Evolutionary conservation across 2,888 invertebrate species (phyloP).

Genomic region (Mamestra brassicae): DNA sequence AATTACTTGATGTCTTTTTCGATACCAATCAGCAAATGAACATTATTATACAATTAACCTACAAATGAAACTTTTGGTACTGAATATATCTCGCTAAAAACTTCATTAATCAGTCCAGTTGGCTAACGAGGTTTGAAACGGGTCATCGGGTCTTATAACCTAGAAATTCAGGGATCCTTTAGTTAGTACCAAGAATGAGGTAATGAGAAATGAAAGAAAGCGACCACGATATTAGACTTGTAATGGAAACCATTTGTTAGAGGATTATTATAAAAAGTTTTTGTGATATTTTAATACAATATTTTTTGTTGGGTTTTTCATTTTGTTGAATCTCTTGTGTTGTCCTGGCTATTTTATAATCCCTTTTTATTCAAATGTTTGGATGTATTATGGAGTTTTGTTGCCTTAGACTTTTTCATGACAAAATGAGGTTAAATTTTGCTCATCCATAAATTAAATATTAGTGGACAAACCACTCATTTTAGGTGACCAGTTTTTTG

Average conservation of each 20-base stretch:
- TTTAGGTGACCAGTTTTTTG: too few species aligned
- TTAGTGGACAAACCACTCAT: too few species aligned
- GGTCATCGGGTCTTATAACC: conserved; percentile 54
- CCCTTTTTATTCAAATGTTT: conserved; percentile 6
- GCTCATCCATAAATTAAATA: not conserved
- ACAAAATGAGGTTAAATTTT: not conserved
- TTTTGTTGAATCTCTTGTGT: conserved; percentile 26
- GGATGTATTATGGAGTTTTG: not conserved
- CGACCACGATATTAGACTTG: conserved; percentile 59
- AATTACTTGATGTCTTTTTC: not conserved
- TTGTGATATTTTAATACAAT: conserved; percentile 52
- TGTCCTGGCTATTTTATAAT: not conserved
- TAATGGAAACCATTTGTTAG: conserved; percentile 64
- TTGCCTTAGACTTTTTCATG: not conserved
- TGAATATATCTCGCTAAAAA: conserved; percentile 44
- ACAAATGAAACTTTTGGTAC: conserved; percentile 2
- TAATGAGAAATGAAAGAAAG: conserved; percentile 56
- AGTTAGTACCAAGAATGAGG: conserved; percentile 54
- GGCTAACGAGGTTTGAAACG: conserved; percentile 54
- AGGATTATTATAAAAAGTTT: conserved; percentile 49
- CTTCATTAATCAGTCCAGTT: conserved; percentile 54
- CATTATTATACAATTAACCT: not conserved
- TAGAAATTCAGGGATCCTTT: conserved; percentile 51
- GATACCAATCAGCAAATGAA: not conserved
- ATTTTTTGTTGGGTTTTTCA: conserved; percentile 24